phyloP scores from a whole-genome alignment of 2,797 vertebrate species.

The Choloepus didactylus region DNA sequence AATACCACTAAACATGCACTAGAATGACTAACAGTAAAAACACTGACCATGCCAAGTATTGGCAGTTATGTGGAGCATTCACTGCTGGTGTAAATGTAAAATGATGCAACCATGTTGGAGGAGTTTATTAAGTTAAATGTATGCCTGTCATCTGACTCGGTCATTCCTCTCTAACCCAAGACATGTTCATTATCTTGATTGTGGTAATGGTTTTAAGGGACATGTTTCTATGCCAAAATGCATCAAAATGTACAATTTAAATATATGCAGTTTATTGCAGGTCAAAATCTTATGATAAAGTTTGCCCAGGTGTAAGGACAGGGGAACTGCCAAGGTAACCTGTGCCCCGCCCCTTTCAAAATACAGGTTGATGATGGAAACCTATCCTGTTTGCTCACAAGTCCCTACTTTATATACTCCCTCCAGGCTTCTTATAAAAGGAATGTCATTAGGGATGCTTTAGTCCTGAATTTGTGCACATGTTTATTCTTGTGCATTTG shows the following conservation, averaged over 20 bases:
- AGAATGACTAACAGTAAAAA: neutral
- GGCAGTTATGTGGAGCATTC: neutral
- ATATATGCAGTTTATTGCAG: neutral
- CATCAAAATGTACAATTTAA: neutral
- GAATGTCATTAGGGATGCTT: slow-evolving; percentile 29
- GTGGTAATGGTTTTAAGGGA: neutral
- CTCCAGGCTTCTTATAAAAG: slow-evolving; percentile 20
- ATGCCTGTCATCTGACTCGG: neutral
- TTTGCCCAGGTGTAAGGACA: neutral
- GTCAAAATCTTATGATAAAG: neutral
- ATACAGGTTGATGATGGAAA: neutral
- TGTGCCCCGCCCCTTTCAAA: neutral
- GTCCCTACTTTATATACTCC: slow-evolving; percentile 17
- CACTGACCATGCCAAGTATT: neutral
- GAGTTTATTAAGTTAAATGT: slow-evolving; percentile 30
- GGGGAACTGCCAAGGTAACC: neutral
- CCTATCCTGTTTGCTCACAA: slow-evolving; percentile 1
- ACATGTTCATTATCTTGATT: neutral
- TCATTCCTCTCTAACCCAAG: neutral
- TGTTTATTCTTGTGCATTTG: slow-evolving; percentile 48
- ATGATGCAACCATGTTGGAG: neutral
- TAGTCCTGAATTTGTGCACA: neutral
- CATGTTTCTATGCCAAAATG: neutral
- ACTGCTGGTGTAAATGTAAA: neutral
- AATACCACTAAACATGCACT: neutral